phyloP scores from a whole-genome alignment of 2,888 invertebrate species.

The Bombylius discolor region DNA sequence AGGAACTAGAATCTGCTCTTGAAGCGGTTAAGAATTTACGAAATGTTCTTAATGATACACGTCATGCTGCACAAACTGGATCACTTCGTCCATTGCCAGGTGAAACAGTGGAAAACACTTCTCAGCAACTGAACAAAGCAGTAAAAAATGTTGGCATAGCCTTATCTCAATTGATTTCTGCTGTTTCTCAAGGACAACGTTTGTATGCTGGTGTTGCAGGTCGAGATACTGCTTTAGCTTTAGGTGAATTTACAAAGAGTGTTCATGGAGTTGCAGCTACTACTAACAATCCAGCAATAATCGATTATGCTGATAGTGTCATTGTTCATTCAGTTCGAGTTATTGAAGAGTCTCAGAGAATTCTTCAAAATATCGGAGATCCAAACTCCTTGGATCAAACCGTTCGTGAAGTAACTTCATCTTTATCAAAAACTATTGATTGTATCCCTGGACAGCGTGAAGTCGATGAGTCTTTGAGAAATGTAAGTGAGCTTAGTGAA shows the following conservation, averaged over 20 bases:
- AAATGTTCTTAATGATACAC: constrained; percentile 68
- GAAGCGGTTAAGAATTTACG: constrained; percentile 69
- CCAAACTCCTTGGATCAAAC: constrained; percentile 49
- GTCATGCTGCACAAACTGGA: constrained; percentile 57
- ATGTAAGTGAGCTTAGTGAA: constrained; percentile 63
- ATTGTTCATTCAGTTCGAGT: constrained; percentile 62
- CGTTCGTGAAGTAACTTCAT: constrained; percentile 55
- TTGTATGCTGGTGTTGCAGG: constrained; percentile 70
- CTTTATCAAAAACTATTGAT: constrained; percentile 53
- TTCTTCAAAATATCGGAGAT: constrained; percentile 31
- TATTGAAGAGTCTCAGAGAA: constrained; percentile 68
- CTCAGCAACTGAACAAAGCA: constrained; percentile 38
- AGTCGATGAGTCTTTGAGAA: constrained; percentile 77
- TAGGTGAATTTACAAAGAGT: constrained; percentile 59
- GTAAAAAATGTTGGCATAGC: constrained; percentile 67
- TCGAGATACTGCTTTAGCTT: constrained; percentile 62
- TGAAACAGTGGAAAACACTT: constrained; percentile 51
- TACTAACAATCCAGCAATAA: constrained; percentile 46
- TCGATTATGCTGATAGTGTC: constrained; percentile 64
- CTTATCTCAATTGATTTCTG: constrained; percentile 75
- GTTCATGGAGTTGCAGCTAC: constrained; percentile 69
- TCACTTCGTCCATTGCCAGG: constrained; percentile 72
- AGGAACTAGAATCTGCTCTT: constrained; percentile 76
- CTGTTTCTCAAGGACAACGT: constrained; percentile 69
- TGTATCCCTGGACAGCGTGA: constrained; percentile 88